Conservation (phyloP, 2,888 invertebrate species). For the Spodoptera littoralis region DNA sequence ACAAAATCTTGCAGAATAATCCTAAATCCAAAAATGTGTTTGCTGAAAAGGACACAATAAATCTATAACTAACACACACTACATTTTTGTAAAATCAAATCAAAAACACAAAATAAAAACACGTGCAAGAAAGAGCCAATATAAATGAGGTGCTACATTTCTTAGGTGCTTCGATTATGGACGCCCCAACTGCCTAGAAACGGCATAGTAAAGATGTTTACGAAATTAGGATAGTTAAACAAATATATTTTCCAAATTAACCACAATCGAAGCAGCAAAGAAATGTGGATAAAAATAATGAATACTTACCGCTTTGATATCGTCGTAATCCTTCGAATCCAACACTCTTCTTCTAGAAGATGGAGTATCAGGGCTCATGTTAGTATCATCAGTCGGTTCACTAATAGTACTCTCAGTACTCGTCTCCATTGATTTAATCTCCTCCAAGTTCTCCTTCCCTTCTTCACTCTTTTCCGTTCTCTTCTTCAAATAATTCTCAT, state of each 20-base stretch:
- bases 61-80: constrained; percentile 32
- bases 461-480: constrained; percentile 79
- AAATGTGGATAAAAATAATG: constrained; percentile 47
- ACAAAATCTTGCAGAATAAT: background rate
- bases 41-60: constrained; percentile 40
- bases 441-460: constrained; percentile 70
- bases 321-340: constrained; percentile 78
- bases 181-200: too few species aligned
- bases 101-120: constrained; percentile 40
- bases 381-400: constrained; percentile 75
- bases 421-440: constrained; percentile 82
- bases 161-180: constrained; percentile 36
- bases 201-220: background rate
- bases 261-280: constrained; percentile 42
- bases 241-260: too few species aligned
- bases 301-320: constrained; percentile 80
- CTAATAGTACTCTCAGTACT: constrained; percentile 84
- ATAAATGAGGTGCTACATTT: constrained; percentile 52
- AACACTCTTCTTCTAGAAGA: constrained; percentile 75
- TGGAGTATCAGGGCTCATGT: constrained; percentile 78
- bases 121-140: constrained; percentile 65
- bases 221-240: too few species aligned
- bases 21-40: too few species aligned
- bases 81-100: constrained; percentile 8
- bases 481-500: constrained; percentile 83